Evolutionary conservation across 2,888 invertebrate species (phyloP).

Genomic region (Glaucopsyche alexis): DNA sequence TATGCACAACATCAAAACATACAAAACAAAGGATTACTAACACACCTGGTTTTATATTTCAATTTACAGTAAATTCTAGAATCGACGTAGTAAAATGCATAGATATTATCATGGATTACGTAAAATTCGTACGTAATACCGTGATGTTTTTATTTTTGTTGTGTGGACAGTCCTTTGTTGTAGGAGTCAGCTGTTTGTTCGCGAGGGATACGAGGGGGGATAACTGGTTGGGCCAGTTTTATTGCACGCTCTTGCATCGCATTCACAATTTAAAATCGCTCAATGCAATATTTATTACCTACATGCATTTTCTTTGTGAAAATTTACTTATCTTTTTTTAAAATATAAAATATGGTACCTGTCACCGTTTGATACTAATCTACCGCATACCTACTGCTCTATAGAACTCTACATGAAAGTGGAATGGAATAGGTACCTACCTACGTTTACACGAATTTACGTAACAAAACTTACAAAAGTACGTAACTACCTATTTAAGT

Average conservation of each 20-base stretch:
- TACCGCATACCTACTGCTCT: neutral
- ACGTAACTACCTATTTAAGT: too few species aligned
- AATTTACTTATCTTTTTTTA: neutral
- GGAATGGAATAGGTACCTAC: too few species aligned
- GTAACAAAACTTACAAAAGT: too few species aligned
- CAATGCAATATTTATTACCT: neutral
- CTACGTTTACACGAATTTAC: too few species aligned
- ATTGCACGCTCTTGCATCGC: slow-evolving; percentile 13
- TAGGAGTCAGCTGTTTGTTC: slow-evolving; percentile 69
- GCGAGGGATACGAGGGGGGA: slow-evolving; percentile 45
- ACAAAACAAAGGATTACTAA: slow-evolving; percentile 34
- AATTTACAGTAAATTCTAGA: slow-evolving; percentile 6
- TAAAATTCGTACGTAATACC: neutral
- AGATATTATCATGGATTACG: slow-evolving; percentile 2
- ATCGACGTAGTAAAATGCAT: slow-evolving; percentile 9
- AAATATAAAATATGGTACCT: slow-evolving; percentile 11
- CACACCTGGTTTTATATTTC: neutral
- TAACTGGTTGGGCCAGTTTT: slow-evolving; percentile 54
- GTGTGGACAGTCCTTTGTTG: slow-evolving; percentile 62
- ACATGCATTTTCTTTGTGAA: neutral
- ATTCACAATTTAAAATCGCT: neutral
- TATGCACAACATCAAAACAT: slow-evolving; percentile 49
- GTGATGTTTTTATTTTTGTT: slow-evolving; percentile 3
- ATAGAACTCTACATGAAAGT: neutral
- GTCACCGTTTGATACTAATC: slow-evolving; percentile 13